Evolutionary conservation across 2,888 invertebrate species (phyloP).

Genomic region (Mythimna loreyi): DNA sequence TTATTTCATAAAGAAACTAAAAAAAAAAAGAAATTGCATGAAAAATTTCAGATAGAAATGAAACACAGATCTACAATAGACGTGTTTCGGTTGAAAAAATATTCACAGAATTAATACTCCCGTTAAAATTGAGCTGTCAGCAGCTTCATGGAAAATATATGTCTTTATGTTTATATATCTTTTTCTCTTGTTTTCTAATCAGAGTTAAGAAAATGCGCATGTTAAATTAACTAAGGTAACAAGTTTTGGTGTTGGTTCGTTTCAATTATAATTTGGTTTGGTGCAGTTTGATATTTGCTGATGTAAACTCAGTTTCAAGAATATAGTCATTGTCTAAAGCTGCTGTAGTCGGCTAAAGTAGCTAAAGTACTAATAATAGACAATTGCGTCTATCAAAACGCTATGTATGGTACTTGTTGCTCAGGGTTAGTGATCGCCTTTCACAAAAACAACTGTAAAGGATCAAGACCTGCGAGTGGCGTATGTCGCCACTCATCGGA

Average conservation of each 20-base stretch:
- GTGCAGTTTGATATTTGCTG: neutral
- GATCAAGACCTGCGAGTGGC: too few species aligned
- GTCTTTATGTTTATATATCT: neutral
- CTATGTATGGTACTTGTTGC: neutral
- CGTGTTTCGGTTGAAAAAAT: too few species aligned
- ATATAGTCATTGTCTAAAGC: neutral
- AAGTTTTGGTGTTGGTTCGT: slow-evolving; percentile 3
- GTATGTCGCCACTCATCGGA: neutral
- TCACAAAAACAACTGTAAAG: neutral
- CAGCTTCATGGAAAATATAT: neutral
- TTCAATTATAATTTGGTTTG: slow-evolving; percentile 2
- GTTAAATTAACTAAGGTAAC: neutral
- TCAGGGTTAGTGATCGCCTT: slow-evolving; percentile 15
- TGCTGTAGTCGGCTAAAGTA: neutral
- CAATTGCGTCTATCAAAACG: neutral
- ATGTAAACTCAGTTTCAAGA: neutral
- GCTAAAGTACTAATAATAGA: neutral
- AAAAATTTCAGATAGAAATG: too few species aligned
- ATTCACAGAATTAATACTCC: neutral
- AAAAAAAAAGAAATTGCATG: too few species aligned
- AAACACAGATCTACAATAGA: neutral
- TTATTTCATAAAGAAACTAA: neutral
- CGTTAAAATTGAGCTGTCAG: neutral
- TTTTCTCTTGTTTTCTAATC: neutral
- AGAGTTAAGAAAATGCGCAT: slow-evolving; percentile 24